phyloP scores from a whole-genome alignment of 2,113 vertebrate genomes.

The Hippoglossus stenolepis region DNA sequence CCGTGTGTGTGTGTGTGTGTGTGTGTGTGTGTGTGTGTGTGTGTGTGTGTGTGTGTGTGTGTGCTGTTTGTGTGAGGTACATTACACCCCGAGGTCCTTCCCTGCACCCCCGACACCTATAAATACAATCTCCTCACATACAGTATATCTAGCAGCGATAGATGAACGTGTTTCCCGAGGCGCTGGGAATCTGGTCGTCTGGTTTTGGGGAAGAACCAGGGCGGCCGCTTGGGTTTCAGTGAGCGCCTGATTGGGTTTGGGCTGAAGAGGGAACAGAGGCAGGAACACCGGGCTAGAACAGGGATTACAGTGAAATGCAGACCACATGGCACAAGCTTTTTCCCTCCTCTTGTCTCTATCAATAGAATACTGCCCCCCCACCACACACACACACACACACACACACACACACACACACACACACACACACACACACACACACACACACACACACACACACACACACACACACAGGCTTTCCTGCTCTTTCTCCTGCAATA shows the following conservation, averaged over 20 bases:
- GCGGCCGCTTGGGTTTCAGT: conserved; percentile 51
- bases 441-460: neutral
- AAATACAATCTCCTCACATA: conserved; percentile 54
- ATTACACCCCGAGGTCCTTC: conserved; percentile 53
- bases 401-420: conserved; percentile 1
- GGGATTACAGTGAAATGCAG: conserved; percentile 75
- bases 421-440: neutral
- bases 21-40: neutral
- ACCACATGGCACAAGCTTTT: conserved; percentile 77
- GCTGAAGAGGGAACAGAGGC: conserved; percentile 53
- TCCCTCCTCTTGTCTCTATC: conserved; percentile 62
- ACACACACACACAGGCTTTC: conserved; percentile 1
- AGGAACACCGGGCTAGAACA: conserved; percentile 66
- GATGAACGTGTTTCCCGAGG: conserved; percentile 28
- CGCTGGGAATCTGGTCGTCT: conserved; percentile 26
- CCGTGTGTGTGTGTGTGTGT: neutral
- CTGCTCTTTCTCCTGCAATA: conserved; percentile 43
- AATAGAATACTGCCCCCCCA: conserved; percentile 53
- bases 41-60: neutral
- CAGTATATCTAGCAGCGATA: conserved; percentile 30
- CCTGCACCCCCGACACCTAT: conserved; percentile 47
- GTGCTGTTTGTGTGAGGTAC: conserved; percentile 48
- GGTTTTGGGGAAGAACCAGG: conserved; percentile 39
- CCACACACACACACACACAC: neutral
- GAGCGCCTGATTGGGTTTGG: conserved; percentile 51